Percentiles rank a stretch among this genome's conserved stretches.
Conservation (phyloP, 2,888 invertebrate species). For the Cheilosia impressa region DNA sequence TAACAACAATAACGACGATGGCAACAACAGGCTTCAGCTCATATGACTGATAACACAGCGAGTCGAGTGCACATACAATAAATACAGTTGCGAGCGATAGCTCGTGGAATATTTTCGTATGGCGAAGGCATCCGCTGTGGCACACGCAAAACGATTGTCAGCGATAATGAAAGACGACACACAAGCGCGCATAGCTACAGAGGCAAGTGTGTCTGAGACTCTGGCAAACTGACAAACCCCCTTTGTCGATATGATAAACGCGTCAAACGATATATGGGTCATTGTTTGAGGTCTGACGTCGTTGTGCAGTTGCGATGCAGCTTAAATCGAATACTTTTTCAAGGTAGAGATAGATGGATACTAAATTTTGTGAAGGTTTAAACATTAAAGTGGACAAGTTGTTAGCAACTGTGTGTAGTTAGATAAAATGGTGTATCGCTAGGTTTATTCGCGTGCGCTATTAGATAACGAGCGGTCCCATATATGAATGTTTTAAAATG, state of each 20-base stretch:
- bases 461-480: too few relatives aligned
- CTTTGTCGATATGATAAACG: conserved; percentile 40
- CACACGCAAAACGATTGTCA: conserved; percentile 69
- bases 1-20: conserved; percentile 18
- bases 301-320: conserved; percentile 30
- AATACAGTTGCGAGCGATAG: conserved; percentile 8
- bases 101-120: conserved; percentile 56
- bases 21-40: conserved; percentile 40
- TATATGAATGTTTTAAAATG: too few relatives aligned
- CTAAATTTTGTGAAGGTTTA: too few relatives aligned
- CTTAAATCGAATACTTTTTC: not conserved
- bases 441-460: too few relatives aligned
- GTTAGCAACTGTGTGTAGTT: too few relatives aligned
- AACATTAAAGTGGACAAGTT: too few relatives aligned
- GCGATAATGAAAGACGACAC: conserved; percentile 21
- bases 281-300: conserved; percentile 40
- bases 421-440: too few relatives aligned
- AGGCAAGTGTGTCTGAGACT: not conserved
- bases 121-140: conserved; percentile 60
- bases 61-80: conserved; percentile 13
- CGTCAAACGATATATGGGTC: conserved; percentile 50
- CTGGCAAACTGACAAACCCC: conserved; percentile 48
- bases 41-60: conserved; percentile 28
- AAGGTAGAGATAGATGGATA: too few relatives aligned
- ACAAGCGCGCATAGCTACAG: conserved; percentile 9